These are phyloP conservation scores for Bicyclus anynana DNA, from an alignment of 1,140 invertebrate genomes.

Conservation along the genomic window DNA sequence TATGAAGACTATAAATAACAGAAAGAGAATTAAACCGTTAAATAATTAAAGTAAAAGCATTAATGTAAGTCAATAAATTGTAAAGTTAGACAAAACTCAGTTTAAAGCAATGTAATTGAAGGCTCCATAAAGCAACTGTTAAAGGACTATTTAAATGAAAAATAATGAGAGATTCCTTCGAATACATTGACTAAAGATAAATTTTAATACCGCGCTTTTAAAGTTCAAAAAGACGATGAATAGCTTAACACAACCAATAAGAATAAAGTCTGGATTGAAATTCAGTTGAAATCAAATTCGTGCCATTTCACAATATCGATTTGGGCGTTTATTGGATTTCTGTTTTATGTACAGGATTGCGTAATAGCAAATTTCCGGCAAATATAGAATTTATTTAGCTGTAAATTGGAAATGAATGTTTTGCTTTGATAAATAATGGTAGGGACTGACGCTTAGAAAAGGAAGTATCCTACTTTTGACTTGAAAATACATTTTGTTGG, in stretches of 20 bases:
- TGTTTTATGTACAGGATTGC: constrained; percentile 46
- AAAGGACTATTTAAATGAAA: not conserved
- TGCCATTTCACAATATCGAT: constrained; percentile 53
- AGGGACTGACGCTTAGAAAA: no score
- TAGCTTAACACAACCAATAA: constrained; percentile 30
- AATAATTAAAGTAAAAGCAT: no score
- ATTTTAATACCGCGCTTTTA: constrained; percentile 15
- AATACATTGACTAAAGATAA: not conserved
- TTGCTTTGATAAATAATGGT: not conserved
- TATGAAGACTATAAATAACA: no score
- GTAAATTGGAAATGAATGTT: not conserved
- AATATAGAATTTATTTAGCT: constrained; percentile 9
- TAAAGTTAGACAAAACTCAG: not conserved
- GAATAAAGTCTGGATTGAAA: constrained; percentile 43
- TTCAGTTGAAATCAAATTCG: constrained; percentile 51
- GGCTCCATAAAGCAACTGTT: not conserved
- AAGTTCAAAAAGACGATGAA: constrained; percentile 3
- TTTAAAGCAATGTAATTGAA: not conserved
- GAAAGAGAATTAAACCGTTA: no score
- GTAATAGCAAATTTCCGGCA: constrained; percentile 24
- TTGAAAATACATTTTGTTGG: no score
- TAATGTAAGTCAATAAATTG: no score
- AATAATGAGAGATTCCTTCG: not conserved
- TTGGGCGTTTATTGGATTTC: constrained; percentile 51
- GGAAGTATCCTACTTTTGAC: no score